Evolutionary conservation across 2,113 vertebrate genomes (phyloP).

Genomic region (Ailurus styani): DNA sequence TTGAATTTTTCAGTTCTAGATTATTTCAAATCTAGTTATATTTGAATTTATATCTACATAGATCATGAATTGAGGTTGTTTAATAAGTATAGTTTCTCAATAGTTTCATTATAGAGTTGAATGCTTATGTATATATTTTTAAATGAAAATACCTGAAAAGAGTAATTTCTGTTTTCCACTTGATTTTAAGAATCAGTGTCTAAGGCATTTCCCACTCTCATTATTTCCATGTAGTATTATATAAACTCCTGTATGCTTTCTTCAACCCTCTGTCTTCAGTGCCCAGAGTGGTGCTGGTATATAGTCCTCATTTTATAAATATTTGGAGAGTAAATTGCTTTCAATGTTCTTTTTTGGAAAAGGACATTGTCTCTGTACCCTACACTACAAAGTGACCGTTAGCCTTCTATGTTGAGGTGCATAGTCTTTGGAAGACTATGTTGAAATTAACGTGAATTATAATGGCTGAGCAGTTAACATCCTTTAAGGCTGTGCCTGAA

Average conservation of each 20-base stretch:
- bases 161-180: not conserved
- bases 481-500: not conserved
- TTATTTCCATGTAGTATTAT: not conserved
- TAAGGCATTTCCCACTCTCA: not conserved
- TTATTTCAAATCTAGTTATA: conserved; percentile 2
- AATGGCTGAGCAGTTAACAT: not conserved
- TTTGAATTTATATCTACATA: conserved; percentile 13
- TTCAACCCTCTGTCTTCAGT: not conserved
- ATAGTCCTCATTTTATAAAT: not conserved
- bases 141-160: not conserved
- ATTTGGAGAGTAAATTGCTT: not conserved
- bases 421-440: not conserved
- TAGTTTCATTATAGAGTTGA: not conserved
- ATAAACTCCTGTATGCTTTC: not conserved
- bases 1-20: not conserved
- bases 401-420: not conserved
- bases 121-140: not conserved
- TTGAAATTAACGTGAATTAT: not conserved
- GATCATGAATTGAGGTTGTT: not conserved
- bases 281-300: not conserved
- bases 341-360: not conserved
- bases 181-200: not conserved
- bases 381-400: not conserved
- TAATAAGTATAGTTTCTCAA: not conserved
- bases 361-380: not conserved